phyloP scores from a whole-genome alignment of 1,140 invertebrate species.

The Scaptomyza pallida region DNA sequence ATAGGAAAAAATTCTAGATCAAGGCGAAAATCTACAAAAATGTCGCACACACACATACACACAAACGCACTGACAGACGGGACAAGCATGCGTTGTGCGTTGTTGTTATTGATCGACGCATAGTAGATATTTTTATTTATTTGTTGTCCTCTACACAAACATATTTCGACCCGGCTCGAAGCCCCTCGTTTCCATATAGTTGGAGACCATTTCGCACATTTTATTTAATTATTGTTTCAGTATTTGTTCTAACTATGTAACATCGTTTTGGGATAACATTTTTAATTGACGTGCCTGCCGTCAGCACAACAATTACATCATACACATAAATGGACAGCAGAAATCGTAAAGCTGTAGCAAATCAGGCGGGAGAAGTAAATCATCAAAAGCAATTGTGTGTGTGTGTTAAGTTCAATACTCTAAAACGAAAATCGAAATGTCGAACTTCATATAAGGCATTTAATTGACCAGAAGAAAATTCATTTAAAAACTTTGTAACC shows the following conservation, averaged over 20 bases:
- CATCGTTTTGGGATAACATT: conserved; percentile 7
- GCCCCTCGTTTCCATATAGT: conserved; percentile 34
- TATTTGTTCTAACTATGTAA: conserved; percentile 9
- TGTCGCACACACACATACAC: conserved; percentile 59
- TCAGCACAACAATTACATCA: conserved; percentile 40
- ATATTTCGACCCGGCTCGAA: conserved; percentile 16
- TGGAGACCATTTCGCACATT: conserved; percentile 23
- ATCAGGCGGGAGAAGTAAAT: conserved; percentile 10
- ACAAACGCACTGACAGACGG: not conserved
- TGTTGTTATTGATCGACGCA: conserved; percentile 49
- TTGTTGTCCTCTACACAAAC: conserved; percentile 32
- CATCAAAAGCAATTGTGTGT: conserved; percentile 5
- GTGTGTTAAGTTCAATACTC: not conserved
- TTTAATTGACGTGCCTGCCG: conserved; percentile 31
- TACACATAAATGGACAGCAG: conserved; percentile 16
- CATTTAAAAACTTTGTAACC: not conserved
- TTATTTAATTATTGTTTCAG: conserved; percentile 33
- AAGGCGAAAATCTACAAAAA: conserved; percentile 78
- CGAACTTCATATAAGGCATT: not conserved
- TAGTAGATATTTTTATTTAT: conserved; percentile 45
- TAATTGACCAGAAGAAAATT: not conserved
- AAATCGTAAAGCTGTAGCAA: not conserved
- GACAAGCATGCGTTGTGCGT: conserved; percentile 35
- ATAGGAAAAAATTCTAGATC: conserved; percentile 83
- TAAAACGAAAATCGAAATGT: not conserved